Evolutionary conservation across 2,888 invertebrate genomes (phyloP), one percentile per base, ranked within the genome.

Genomic region (Eupsilia transversa): DNA sequence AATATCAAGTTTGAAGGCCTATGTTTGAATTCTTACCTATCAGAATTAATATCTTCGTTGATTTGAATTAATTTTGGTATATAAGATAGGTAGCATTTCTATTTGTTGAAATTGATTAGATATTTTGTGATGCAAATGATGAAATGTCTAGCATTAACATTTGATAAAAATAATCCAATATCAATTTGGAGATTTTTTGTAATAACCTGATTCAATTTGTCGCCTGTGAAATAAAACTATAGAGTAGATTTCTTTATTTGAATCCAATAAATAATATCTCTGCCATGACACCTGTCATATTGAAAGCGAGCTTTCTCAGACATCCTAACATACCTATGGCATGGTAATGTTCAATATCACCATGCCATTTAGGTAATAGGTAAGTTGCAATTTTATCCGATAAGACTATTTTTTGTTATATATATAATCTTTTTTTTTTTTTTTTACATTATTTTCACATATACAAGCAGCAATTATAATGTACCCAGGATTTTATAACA

Each of bases 91-190:
- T 35, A 41, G 33, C n/a, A 49, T 60, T 76, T 77, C 43, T 54
- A 38, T 60, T 80, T 80, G 43, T 64, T 59, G 14, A 41, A 65
- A 49, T 77, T 60, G 20, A 54, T 46, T 30, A 38, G 7, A 38
- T 41, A 14, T 60, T 82, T 60, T 64, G 41, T 61, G 14, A 80
- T 63, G 54, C 38, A 56, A 80, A 80, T 80, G 30, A 52, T 35
- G n/a, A 35, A 78, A 43, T 38, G 43, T 57, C 38, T 78, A 43
- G 38, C 0, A 41, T 59, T 49, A 14, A 49, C 2, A 30, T 80
- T 60, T 73, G 2, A 27, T 46, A 0, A 1, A 41, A 61, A 61
- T 46, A 12, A 46, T 27, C 0, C 0, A 23, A 72, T 46, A 41
- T 71, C 14, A 27, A 9, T 54, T 43, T 35, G n/a, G 27, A 43